Evolutionary conservation across 2,113 vertebrate species (phyloP), one percentile per base, ranked within the genome.

Genomic region (Sylvia atricapilla): DNA sequence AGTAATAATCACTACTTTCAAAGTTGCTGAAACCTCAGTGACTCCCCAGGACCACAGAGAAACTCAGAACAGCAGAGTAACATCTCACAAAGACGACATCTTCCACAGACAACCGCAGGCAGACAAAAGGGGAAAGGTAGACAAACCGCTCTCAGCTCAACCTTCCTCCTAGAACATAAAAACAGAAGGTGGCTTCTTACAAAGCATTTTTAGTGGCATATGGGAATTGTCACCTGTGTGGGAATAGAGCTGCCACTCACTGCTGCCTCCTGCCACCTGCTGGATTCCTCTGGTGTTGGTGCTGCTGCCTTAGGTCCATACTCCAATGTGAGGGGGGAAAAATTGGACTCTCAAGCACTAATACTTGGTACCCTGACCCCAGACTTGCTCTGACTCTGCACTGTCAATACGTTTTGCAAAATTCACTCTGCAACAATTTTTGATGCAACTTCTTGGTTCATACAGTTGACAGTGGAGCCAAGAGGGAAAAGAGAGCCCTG

Each of bases 361-460:
- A 30, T 58, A 16, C 3, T 16, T 49, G 10, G 35, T 43, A 30
- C 8, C 20, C 43, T n/a, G 16, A 43, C 14, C 13, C 20, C 24
- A 49, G 50, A 58, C 25, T 35, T 56, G 20, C 8, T 58, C 35
- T 30, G 13, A 24, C 15, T 28, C 18, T 15, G 10, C 10, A 16
- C 7, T 1, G 0, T 24, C 8, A 13, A 6, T 21, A 35, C 20
- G 3, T 58, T 21, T 21, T 67, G 20, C 50, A 67, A 49, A 49
- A 67, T 67, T 25, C 43, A 66, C 44, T 30, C 19, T 30, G 43
- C 7, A 35, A 24, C 2, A 11, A 25, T 17, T 76, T 76, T 75
- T 41, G 3, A 25, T 58, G 20, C 35, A 75, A 6, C 30, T 58
- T 75, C 30, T 66, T 0, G 0, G 13, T 24, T 66, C 0, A 0